Base-by-base conservation (phyloP, 2,888 invertebrate species). In the Gisinianus flammeolus region DNA sequence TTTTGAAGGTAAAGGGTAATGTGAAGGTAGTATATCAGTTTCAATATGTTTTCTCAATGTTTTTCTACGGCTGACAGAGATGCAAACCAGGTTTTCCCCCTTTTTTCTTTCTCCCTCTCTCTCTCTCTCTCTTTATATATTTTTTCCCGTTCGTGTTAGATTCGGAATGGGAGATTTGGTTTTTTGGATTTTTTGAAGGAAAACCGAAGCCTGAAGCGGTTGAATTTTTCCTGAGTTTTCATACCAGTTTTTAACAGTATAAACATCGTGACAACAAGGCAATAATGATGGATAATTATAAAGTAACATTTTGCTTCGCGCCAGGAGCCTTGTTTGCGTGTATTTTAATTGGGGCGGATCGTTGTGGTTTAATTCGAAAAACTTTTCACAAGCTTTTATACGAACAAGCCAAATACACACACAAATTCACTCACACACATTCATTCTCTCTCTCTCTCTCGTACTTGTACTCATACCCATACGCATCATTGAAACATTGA, bases 231-330 rank as follows among this genome's bases (percentile, higher is more conserved):
- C 79, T 74, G 69, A 52, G 75, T 73, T 74, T 76, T 72, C 2
- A 44, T 44, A 76, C 79, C 76, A 79, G 78, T 79, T 81, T 79
- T 78, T 76, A 78, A 76, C 68, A 69, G 72, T 74, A 79, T 71
- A 78, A 82, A 83, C 83, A 83, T 83, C 83, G 83, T 83, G 83
- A 83, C 82, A 83, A 83, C 83, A 82, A 81, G 81, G 79, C 75
- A 82, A 80, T 81, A 83, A 83, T 82, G 81, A 82, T 75, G 82
- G 81, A 82, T 81, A 82, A 83, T 83, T 83, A 82, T 83, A 82
- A 83, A 80, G 81, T 74, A 81, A 81, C 83, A 82, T 83, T 83
- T 82, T 81, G 81, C 80, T 81, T 83, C 83, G 83, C 83, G 82
- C 81, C 82, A 80, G 82, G 81, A 82, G 81, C 80, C 81, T 79